These are phyloP conservation scores for Idaea biselata DNA, from an alignment of 2,888 invertebrate species.

Conservation along the genomic window DNA sequence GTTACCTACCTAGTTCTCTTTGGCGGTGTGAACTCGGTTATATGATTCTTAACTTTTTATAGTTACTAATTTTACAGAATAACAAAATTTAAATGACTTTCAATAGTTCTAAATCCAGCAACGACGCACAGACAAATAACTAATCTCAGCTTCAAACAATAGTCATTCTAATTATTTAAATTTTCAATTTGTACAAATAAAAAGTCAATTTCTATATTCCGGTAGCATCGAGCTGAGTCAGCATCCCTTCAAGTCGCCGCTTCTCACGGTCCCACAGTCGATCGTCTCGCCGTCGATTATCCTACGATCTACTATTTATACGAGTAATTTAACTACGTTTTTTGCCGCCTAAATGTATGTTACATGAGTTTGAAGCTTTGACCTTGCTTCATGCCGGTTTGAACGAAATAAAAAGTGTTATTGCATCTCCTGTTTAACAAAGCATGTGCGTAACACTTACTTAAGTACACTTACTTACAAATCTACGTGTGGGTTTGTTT, in stretches of 20 bases:
- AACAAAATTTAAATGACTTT: too few species aligned
- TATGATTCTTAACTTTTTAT: too few species aligned
- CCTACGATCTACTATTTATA: conserved; percentile 6
- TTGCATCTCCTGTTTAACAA: conserved; percentile 12
- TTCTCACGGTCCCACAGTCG: conserved; percentile 48
- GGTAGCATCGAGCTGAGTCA: conserved; percentile 56
- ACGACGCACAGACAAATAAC: not conserved
- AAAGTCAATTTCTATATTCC: conserved; percentile 23
- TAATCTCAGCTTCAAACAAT: conserved; percentile 10
- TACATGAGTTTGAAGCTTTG: not conserved
- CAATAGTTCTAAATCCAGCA: too few species aligned
- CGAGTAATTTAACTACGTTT: conserved; percentile 3
- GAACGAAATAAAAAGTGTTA: conserved; percentile 29
- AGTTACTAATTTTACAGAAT: too few species aligned
- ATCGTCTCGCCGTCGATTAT: not conserved
- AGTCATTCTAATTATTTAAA: not conserved
- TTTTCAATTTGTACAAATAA: conserved; percentile 3
- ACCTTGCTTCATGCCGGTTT: conserved; percentile 13
- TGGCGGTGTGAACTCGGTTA: too few species aligned
- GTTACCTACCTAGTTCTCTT: too few species aligned
- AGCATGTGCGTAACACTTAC: not conserved
- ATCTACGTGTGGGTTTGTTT: not conserved
- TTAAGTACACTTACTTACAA: not conserved
- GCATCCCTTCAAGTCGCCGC: conserved; percentile 56
- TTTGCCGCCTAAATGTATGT: conserved; percentile 6